A percentile compares a stretch with the other conserved stretches of the same genome.
Conservation (phyloP, 2,888 invertebrate genomes). For the Luperina nickerlii region DNA sequence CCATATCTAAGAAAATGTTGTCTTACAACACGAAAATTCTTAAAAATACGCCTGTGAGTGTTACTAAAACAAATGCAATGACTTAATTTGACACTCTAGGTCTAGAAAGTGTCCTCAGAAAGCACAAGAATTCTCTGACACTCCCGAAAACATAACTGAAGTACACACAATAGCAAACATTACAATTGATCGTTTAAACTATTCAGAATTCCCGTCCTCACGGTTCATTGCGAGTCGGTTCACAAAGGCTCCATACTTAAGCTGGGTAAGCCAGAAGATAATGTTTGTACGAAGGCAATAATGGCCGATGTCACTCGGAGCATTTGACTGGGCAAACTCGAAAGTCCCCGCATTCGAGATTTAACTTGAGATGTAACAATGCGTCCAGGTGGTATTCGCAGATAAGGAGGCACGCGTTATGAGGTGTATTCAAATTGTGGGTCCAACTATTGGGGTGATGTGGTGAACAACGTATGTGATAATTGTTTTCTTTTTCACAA, state of each 20-base stretch:
- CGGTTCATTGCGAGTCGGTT: constrained; percentile 56
- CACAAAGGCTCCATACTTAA: constrained; percentile 73
- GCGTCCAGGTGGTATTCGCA: constrained; percentile 57
- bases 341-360: constrained; percentile 67
- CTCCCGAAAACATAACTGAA: constrained; percentile 16
- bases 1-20: neutral
- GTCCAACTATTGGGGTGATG: constrained; percentile 14
- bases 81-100: neutral
- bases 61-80: neutral
- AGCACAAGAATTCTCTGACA: constrained; percentile 3
- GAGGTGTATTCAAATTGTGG: constrained; percentile 40
- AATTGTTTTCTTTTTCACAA: neutral
- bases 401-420: constrained; percentile 50
- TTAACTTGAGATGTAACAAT: constrained; percentile 66
- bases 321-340: constrained; percentile 87
- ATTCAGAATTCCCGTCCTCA: constrained; percentile 56
- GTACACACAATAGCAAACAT: constrained; percentile 46
- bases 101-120: neutral
- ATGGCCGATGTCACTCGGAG: constrained; percentile 82
- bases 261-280: constrained; percentile 77
- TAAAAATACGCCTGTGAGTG: neutral
- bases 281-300: constrained; percentile 88
- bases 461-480: neutral
- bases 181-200: constrained; percentile 68
- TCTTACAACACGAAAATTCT: neutral